phyloP scores from a whole-genome alignment of 2,888 invertebrate genomes.

The Aspidiotus rigidus region DNA sequence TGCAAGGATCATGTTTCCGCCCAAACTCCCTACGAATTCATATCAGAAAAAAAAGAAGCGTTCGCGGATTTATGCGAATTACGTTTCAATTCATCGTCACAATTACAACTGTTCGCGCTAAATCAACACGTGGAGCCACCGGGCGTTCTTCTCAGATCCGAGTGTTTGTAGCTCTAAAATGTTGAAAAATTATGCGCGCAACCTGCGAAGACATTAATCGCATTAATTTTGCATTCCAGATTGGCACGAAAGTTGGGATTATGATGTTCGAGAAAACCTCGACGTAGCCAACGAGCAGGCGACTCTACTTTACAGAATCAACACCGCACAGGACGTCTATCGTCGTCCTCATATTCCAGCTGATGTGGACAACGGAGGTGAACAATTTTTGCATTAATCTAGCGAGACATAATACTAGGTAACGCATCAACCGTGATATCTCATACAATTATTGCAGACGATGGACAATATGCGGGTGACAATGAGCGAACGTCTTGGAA shows the following conservation, averaged over 20 bases:
- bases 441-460: too few relatives aligned
- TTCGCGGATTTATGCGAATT: slow-evolving; percentile 56
- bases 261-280: slow-evolving; percentile 8
- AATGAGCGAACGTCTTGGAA: too few relatives aligned
- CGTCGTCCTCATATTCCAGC: not conserved
- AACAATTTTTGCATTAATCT: too few relatives aligned
- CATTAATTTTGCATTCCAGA: not conserved
- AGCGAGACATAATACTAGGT: too few relatives aligned
- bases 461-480: too few relatives aligned
- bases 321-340: not conserved
- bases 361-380: not conserved
- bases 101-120: slow-evolving; percentile 57
- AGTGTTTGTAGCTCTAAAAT: slow-evolving; percentile 45
- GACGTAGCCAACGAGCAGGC: not conserved
- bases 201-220: not conserved
- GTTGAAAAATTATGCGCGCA: not conserved
- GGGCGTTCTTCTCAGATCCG: slow-evolving; percentile 63
- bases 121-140: slow-evolving; percentile 58
- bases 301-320: not conserved
- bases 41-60: slow-evolving; percentile 4
- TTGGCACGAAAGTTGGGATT: not conserved
- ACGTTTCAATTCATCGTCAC: slow-evolving; percentile 59
- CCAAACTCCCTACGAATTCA: slow-evolving; percentile 10
- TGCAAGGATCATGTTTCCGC: slow-evolving; percentile 43
- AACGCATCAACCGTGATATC: too few relatives aligned